Conservation (phyloP, 2,113 vertebrate species). For the Podiceps cristatus region DNA sequence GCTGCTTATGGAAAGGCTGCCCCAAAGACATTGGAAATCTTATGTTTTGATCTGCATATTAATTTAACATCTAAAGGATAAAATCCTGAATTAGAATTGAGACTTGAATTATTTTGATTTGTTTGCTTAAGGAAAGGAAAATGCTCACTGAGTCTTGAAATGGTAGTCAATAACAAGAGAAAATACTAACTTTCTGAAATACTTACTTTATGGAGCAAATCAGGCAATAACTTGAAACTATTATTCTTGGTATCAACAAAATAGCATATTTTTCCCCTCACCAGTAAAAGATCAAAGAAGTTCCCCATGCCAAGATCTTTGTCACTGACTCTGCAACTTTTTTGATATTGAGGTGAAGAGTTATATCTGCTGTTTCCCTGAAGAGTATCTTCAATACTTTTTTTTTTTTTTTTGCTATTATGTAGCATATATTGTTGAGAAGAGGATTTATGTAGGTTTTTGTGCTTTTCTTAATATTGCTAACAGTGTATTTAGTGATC, state of each 20-base stretch:
- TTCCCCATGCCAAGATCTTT: background rate
- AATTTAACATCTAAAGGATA: background rate
- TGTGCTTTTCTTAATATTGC: background rate
- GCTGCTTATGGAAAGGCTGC: background rate
- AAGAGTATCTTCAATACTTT: background rate
- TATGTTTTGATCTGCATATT: background rate
- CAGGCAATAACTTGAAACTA: background rate
- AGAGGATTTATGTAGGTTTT: background rate
- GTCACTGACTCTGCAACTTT: background rate
- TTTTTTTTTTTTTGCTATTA: background rate
- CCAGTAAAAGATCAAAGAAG: background rate
- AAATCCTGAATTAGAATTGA: background rate
- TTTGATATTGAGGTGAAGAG: background rate
- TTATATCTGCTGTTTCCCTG: background rate
- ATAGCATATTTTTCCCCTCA: background rate
- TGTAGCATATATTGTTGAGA: background rate
- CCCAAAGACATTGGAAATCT: background rate
- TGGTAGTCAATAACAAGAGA: background rate
- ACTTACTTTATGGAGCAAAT: background rate
- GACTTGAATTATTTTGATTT: background rate
- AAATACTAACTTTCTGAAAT: background rate
- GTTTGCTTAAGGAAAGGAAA: background rate
- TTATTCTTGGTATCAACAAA: background rate
- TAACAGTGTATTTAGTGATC: background rate
- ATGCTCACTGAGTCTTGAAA: background rate